Base-by-base conservation (phyloP, 2,113 vertebrate species). In the Furnarius figulus region DNA sequence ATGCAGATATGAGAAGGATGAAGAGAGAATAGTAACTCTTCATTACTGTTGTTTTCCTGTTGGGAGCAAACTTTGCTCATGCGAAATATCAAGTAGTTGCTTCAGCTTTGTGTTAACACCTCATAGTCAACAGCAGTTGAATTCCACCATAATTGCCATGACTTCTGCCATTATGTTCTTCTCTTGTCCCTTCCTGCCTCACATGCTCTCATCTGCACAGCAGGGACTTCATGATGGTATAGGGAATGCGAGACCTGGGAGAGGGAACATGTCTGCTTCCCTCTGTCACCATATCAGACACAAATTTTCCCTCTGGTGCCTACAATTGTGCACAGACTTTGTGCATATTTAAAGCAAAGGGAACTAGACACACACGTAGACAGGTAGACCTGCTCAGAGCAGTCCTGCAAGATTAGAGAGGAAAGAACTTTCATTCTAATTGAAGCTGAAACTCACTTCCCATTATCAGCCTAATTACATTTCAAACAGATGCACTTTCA, bases 361-460 rank as follows among this genome's bases (percentile, higher is more conserved):
- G 39, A 81, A 92, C 72, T 4, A 63, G 40, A 65, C 30, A 42
- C 40, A 37, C 3, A 1, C 18, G 20, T 5, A 86, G 37, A 56
- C 15, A 89, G n/a, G 19, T 30, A 92, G 61, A 89, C 9, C 39
- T 68, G 35, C 50, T 74, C 39, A 68, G 66, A 81, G n/a, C 39
- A 37, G 47, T 68, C 23, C 25, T 70, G 37, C 28, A 79, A 46
- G 58, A 62, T 42, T 68, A 75, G 5, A 71, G 47, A 81, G 47
- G 44, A 90, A 90, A 87, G 4, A 31, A 94, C 14, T 55, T 17
- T 62, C 53, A 68, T 87, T 55, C 37, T 79, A 91, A 94, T 87
- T 93, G 91, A 95, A 95, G 14, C 53, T 58, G 71, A 91, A 87
- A 85, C 22, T 94, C 63, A 11, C 40, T 82, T 93, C 59, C 42